Percentiles rank a stretch among this genome's conserved stretches.
These are phyloP conservation scores for Bubo scandiacus DNA, from an alignment of 2,113 vertebrate species.

Conservation along the genomic window DNA sequence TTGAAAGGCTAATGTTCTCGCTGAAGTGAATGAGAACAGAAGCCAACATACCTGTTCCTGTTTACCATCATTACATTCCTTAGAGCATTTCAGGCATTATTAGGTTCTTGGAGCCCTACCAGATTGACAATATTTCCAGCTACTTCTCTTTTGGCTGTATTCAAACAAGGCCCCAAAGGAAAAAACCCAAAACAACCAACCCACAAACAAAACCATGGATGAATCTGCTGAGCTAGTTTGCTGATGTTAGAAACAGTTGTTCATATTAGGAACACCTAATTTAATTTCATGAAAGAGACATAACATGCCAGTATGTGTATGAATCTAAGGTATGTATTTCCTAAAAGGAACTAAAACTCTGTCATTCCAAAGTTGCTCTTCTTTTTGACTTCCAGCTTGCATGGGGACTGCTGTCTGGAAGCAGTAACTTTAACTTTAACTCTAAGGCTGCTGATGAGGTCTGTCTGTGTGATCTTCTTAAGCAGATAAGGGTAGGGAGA, in stretches of 20 bases:
- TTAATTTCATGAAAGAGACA: conserved; percentile 72
- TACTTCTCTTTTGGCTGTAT: conserved; percentile 49
- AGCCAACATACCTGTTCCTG: conserved; percentile 62
- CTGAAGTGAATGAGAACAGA: conserved; percentile 44
- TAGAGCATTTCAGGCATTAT: conserved; percentile 60
- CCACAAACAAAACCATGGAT: conserved; percentile 35
- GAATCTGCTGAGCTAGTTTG: conserved; percentile 72
- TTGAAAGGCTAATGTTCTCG: conserved; percentile 26
- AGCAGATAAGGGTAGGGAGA: conserved; percentile 76
- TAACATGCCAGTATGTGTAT: conserved; percentile 68
- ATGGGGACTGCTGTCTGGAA: conserved; percentile 78
- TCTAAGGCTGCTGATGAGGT: conserved; percentile 74
- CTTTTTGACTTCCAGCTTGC: conserved; percentile 73
- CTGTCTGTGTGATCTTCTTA: conserved; percentile 77
- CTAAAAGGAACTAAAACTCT: conserved; percentile 75
- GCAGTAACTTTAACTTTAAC: conserved; percentile 77
- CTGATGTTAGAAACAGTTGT: conserved; percentile 68
- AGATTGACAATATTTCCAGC: conserved; percentile 63
- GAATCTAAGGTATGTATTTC: conserved; percentile 69
- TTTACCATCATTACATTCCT: conserved; percentile 45
- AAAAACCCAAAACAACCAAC: conserved; percentile 24
- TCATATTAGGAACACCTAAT: conserved; percentile 72
- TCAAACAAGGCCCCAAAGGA: conserved; percentile 46
- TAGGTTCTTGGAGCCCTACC: conserved; percentile 63
- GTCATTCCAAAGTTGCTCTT: conserved; percentile 76